Evolutionary conservation across 2,113 vertebrate genomes (phyloP), one percentile per base, ranked within the genome.

Genomic region (Carlito syrichta): DNA sequence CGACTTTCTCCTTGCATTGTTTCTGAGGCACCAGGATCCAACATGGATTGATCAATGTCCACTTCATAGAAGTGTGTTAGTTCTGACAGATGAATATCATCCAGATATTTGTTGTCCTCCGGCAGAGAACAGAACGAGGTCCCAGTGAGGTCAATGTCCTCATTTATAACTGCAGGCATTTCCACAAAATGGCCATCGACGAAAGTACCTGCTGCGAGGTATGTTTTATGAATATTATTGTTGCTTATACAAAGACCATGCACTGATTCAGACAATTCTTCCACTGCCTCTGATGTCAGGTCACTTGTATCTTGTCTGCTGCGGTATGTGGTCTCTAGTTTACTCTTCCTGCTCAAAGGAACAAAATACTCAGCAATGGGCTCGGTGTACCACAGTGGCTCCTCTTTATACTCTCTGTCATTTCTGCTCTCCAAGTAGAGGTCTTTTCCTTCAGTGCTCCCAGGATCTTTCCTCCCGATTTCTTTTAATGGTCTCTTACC

Each of bases 11-110:
- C 99, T 99, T 99, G 99, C 99, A 99, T 99, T 95, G 99, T 99
- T 98, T 99, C 99, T 99, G 99, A 99, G 99, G 99, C 99, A 99
- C 99, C 99, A 98, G 99, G 99, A 99, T 99, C 99, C 99, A 99
- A 99, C 99, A 99, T 99, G 99, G 99, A 99, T 99, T 99, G 99
- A 98, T 99, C 99, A 99, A 99, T 99, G 97, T 99, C 99, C 91
- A 99, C 99, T 99, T 99, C 99, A 99, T 99, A 99, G 99, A 99
- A 99, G 99, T 99, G 99, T 58, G 99, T 99, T 98, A 99, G 99
- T 99, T 99, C 99, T 97, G 99, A 99, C 22, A 99, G 99, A 99
- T 99, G 99, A 99, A 99, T 99, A 98, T 99, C 99, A 99, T 99
- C 99, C 99, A 99, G 99, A 98, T 99, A 99, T 96, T 98, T 98